A percentile compares a stretch with the other conserved stretches of the same genome.
These are phyloP conservation scores for Silurus meridionalis DNA, from an alignment of 2,113 vertebrate genomes.

Conservation along the genomic window DNA sequence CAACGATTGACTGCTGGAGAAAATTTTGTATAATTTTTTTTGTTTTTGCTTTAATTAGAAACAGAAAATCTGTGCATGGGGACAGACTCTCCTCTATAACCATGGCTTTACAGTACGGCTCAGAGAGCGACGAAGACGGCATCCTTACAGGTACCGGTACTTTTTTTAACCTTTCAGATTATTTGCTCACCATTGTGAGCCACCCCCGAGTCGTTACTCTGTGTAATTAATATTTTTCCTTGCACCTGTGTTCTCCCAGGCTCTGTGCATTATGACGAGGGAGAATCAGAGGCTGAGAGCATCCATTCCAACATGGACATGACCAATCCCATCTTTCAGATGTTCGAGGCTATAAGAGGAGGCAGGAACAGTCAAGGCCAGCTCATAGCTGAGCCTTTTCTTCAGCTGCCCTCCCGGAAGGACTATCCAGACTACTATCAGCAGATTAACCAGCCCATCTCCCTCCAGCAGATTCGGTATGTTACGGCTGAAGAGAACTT, in stretches of 20 bases:
- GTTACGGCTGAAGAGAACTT: not conserved
- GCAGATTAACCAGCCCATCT: slow-evolving; percentile 91
- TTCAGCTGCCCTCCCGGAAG: slow-evolving; percentile 95
- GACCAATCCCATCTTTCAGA: slow-evolving; percentile 92
- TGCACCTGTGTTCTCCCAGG: slow-evolving; percentile 54
- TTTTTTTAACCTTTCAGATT: not conserved
- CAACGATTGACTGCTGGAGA: not conserved
- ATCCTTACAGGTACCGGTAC: slow-evolving; percentile 82
- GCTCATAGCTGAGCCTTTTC: slow-evolving; percentile 93
- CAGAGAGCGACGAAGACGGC: slow-evolving; percentile 95
- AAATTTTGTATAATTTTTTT: not conserved
- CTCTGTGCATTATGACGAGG: slow-evolving; percentile 87
- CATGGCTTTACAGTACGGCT: slow-evolving; percentile 95
- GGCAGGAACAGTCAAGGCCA: slow-evolving; percentile 94
- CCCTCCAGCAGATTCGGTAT: slow-evolving; percentile 92
- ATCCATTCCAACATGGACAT: slow-evolving; percentile 93
- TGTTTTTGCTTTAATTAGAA: slow-evolving; percentile 70
- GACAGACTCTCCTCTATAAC: slow-evolving; percentile 95
- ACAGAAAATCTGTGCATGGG: slow-evolving; percentile 89
- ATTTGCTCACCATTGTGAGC: not conserved
- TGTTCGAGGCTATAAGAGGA: slow-evolving; percentile 92
- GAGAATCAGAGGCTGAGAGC: slow-evolving; percentile 93
- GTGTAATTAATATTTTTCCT: not conserved
- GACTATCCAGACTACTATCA: slow-evolving; percentile 98
- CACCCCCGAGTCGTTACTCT: not conserved